These are phyloP conservation scores for Zaprionus capensis DNA, from an alignment of 1,140 invertebrate genomes.

Conservation along the genomic window DNA sequence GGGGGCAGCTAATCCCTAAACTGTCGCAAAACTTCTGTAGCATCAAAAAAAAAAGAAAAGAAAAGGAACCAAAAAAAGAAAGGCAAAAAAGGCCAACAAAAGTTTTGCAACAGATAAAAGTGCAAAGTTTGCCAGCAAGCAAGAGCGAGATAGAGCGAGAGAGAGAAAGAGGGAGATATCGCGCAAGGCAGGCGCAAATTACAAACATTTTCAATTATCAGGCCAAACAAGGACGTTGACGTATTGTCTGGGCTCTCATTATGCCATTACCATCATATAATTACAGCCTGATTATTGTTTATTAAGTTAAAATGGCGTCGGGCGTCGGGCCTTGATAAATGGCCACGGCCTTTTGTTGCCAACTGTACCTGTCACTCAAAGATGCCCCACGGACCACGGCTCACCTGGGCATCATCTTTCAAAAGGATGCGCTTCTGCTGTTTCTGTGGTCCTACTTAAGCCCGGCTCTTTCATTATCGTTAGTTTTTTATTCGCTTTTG, in stretches of 20 bases:
- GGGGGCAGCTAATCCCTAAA: constrained; percentile 76
- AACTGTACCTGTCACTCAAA: constrained; percentile 55
- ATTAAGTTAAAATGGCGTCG: constrained; percentile 70
- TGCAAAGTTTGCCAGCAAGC: constrained; percentile 61
- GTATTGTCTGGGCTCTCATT: constrained; percentile 78
- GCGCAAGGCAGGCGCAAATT: constrained; percentile 65
- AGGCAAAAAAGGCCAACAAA: constrained; percentile 62
- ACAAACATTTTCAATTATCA: constrained; percentile 83
- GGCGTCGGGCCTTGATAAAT: constrained; percentile 60
- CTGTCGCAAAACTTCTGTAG: constrained; percentile 74
- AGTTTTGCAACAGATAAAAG: constrained; percentile 78
- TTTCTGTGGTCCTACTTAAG: not conserved
- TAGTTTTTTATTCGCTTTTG: constrained; percentile 36
- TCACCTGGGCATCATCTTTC: constrained; percentile 65
- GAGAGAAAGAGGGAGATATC: not conserved
- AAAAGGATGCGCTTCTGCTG: constrained; percentile 38
- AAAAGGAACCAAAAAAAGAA: constrained; percentile 17
- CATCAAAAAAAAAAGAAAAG: constrained; percentile 4
- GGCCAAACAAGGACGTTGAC: constrained; percentile 70
- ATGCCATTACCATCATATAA: constrained; percentile 76
- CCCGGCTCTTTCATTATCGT: constrained; percentile 23
- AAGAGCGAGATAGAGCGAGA: constrained; percentile 25
- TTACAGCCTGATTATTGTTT: constrained; percentile 79
- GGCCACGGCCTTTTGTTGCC: constrained; percentile 48
- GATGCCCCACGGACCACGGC: constrained; percentile 18